phyloP scores from a whole-genome alignment of 2,113 vertebrate genomes.

The Neolamprologus variostigma region DNA sequence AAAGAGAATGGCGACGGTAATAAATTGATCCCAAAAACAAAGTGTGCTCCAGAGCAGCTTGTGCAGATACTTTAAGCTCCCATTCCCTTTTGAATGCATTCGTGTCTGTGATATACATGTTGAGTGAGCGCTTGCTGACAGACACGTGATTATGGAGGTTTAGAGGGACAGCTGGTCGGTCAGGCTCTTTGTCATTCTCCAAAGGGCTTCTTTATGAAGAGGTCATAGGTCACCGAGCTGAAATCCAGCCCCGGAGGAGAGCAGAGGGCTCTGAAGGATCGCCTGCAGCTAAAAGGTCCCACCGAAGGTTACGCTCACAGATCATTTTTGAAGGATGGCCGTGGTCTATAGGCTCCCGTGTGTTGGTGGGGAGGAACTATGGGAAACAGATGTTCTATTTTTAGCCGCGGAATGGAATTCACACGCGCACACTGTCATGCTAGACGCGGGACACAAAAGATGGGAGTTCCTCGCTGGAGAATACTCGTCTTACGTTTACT shows the following conservation, averaged over 20 bases:
- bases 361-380: conserved; percentile 12
- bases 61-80: background rate
- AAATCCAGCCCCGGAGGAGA: background rate
- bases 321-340: background rate
- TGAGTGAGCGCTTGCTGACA: background rate
- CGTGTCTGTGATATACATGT: background rate
- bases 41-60: background rate
- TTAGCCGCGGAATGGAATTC: conserved; percentile 18
- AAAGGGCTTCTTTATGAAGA: conserved; percentile 11
- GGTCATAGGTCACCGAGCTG: conserved; percentile 19
- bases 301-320: background rate
- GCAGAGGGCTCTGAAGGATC: background rate
- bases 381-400: conserved; percentile 57
- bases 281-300: background rate
- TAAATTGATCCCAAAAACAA: background rate
- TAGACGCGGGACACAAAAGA: background rate
- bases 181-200: conserved; percentile 1
- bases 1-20: background rate
- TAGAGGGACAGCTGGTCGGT: conserved; percentile 33
- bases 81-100: background rate
- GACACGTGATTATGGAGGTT: background rate
- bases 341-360: conserved; percentile 10
- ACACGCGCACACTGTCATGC: conserved; percentile 20
- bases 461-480: background rate
- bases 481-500: background rate